Base-by-base conservation (phyloP, 1,140 invertebrate species). In the Pachypsylla venusta region DNA sequence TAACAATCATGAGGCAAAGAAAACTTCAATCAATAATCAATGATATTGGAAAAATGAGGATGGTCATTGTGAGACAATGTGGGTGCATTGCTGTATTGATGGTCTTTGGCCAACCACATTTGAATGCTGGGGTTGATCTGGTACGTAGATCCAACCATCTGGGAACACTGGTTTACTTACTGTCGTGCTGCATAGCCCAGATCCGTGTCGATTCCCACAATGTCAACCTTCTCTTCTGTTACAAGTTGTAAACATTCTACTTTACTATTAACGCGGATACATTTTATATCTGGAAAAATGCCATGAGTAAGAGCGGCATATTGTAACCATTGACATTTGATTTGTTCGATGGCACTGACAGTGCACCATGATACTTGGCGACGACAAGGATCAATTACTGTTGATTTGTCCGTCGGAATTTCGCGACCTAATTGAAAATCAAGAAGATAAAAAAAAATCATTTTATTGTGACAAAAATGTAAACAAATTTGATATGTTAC, bases 261-360 rank as follows among this genome's bases (percentile, higher is more conserved):
- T 22, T 48, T 48, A 22, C 42, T 48, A 22, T n/a, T 19, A 5
- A 22, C 42, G n/a, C 22, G 42, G 4, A 48, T 22, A 48, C 42
- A 48, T 22, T n/a, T 48, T 4, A 48, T n/a, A 5, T n/a, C n/a
- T 19, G 42, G 42, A 10, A 22, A 64, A 57, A 84, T 72, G 3
- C 80, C 79, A 12, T 78, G 69, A n/a, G 70, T 70, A 35, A 73
- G 64, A 0, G 77, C 73, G 1, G 78, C 75, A 35, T 72, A 70
- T 1, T 74, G 67, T 10, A 81, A 63, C 76, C 80, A 82, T 2
- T 67, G 61, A 64, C 82, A 85, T 64, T 84, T 84, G 56, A 64
- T 64, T 1, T 70, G 68, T 59, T 82, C 81, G 0, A 62, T 22
- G 0, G 71, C 54, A n/a, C 70, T 76, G 0, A 73, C 66, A 0